A percentile compares a stretch with the other conserved stretches of the same genome.
These are phyloP conservation scores for Micoletzkya japonica DNA, from an alignment of 2,888 invertebrate genomes.

Conservation along the genomic window DNA sequence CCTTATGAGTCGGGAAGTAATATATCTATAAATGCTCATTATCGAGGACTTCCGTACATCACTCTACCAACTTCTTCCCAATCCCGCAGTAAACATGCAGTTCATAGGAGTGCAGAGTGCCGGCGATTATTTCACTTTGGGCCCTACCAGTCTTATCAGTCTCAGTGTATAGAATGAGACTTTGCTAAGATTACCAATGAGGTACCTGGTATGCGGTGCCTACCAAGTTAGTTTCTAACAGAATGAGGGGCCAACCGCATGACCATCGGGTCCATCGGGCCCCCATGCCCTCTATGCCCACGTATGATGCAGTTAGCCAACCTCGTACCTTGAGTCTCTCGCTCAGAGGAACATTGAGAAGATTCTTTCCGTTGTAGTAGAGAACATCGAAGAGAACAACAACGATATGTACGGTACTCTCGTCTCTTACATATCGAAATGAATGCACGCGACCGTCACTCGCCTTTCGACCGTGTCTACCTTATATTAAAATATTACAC, in stretches of 20 bases:
- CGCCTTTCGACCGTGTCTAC: constrained; percentile 38
- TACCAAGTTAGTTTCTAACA: too few relatives aligned
- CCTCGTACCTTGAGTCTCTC: constrained; percentile 31
- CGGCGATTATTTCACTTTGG: too few relatives aligned
- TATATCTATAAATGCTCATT: too few relatives aligned
- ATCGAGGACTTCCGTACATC: background rate
- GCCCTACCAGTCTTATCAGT: background rate
- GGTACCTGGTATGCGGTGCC: too few relatives aligned
- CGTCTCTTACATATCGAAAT: constrained; percentile 42
- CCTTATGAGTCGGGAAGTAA: too few relatives aligned
- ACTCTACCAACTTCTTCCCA: background rate
- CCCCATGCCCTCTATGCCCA: background rate
- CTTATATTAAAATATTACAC: constrained; percentile 26
- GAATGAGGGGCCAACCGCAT: too few relatives aligned
- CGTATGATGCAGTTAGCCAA: too few relatives aligned
- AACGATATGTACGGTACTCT: constrained; percentile 30
- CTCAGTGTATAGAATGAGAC: background rate
- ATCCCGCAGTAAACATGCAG: background rate
- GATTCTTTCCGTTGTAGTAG: constrained; percentile 48
- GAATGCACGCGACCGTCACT: constrained; percentile 42
- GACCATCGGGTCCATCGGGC: too few relatives aligned
- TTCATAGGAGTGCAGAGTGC: too few relatives aligned
- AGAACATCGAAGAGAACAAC: constrained; percentile 59
- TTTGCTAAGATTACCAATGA: too few relatives aligned
- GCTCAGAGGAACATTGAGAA: constrained; percentile 44